Evolutionary conservation across 2,113 vertebrate species (phyloP), one percentile per base, ranked within the genome.

Genomic region (Cyrtonyx montezumae): DNA sequence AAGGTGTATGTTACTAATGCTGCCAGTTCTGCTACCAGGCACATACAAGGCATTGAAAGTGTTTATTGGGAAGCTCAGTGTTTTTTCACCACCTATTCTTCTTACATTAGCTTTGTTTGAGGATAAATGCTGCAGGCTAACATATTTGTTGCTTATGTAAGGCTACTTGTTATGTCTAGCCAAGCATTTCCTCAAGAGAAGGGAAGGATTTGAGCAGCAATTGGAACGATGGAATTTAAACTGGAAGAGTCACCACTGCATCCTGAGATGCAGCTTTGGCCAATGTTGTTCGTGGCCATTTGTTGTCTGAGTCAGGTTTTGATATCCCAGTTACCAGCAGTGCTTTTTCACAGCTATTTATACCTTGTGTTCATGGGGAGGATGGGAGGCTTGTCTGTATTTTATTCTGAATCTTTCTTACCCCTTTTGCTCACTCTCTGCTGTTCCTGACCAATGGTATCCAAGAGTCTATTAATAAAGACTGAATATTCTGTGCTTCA

Each of bases 121-220:
- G 9, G 20, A 23, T 9, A 12, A 36, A 22, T 66, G 6, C 9
- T 40, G 18, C 0, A 1, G 40, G 34, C 15, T 37, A 6, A 70
- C 1, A 7, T 0, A 0, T 51, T 19, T 0, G 11, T 71, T 21
- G 22, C 78, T 48, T 46, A 4, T 8, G 1, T 6, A 36, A 43
- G 15, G 32, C 5, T 15, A 25, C 73, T 25, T 55, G 21, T 63
- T 66, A 10, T 1, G 13, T 56, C 25, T 21, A 43, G 36, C 36
- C 62, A 36, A 1, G 45, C 3, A 55, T 28, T 36, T 76, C 25
- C 40, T 90, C 56, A 49, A 73, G 69, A 84, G 73, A n/a, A n/a
- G n/a, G n/a, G n/a, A n/a, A 5, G 49, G 65, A 51, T 11, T 51
- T 79, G 53, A 49, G n/a, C 15, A 68, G 25, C 43, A 28, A 78